Conservation (phyloP, 2,113 vertebrate genomes). For the Eidolon helvum region DNA sequence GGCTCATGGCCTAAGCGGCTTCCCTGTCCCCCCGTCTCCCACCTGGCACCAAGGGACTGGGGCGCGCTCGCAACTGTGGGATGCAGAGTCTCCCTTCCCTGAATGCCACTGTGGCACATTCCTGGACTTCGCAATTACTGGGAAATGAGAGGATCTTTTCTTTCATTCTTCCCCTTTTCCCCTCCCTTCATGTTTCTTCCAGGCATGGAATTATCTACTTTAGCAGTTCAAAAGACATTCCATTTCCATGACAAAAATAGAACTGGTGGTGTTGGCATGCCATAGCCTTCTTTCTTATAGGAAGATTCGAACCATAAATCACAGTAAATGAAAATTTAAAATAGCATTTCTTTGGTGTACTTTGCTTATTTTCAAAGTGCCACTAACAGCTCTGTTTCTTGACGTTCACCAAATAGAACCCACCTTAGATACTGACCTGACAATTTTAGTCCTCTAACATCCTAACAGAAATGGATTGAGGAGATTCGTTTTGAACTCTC, state of each 20-base stretch:
- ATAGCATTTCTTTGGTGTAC: background rate
- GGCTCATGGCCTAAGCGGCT: background rate
- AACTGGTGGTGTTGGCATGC: conserved; percentile 5
- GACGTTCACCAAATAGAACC: background rate
- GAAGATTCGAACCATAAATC: conserved; percentile 52
- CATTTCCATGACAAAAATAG: conserved; percentile 68
- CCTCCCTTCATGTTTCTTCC: conserved; percentile 30
- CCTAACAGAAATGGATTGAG: background rate
- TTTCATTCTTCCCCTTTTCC: background rate
- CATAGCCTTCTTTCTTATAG: background rate
- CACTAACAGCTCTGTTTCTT: background rate
- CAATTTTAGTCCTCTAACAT: background rate
- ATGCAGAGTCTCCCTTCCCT: background rate
- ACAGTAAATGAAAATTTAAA: conserved; percentile 29
- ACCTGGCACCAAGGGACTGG: background rate
- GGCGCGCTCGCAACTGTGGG: background rate
- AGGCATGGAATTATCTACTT: conserved; percentile 41
- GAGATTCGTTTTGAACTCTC: background rate
- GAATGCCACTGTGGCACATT: background rate
- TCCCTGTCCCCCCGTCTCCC: background rate
- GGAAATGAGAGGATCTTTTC: conserved; percentile 36
- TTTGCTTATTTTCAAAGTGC: conserved; percentile 35
- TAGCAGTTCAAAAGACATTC: conserved; percentile 78
- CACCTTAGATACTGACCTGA: background rate
- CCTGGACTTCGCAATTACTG: background rate